phyloP scores from a whole-genome alignment of 64 coral and sea anemone genomes.

The Dendrophyllia cribrosa region DNA sequence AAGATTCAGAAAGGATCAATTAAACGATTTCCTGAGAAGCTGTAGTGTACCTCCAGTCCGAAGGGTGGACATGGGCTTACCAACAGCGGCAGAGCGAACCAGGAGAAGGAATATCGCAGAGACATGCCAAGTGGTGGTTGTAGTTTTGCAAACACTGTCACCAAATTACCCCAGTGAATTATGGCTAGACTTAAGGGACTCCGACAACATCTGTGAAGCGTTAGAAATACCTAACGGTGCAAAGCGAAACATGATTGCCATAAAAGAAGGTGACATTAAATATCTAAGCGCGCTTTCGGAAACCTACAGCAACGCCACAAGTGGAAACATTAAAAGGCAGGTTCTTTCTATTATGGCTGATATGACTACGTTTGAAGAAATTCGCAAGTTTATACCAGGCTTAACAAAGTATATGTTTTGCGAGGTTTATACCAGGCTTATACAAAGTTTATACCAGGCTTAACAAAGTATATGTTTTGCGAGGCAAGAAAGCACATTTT shows the following conservation, averaged over 20 bases:
- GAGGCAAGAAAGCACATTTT: constrained; percentile 21
- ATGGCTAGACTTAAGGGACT: constrained; percentile 29
- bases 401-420: constrained; percentile 49
- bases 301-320: constrained; percentile 17
- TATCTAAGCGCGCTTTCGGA: neutral
- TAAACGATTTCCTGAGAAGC: constrained; percentile 28
- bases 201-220: constrained; percentile 18
- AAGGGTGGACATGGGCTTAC: neutral
- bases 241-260: neutral
- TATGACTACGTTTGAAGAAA: constrained; percentile 25
- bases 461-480: constrained; percentile 49
- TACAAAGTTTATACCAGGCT: constrained; percentile 25
- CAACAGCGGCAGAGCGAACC: neutral
- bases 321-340: constrained; percentile 18
- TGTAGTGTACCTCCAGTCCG: neutral
- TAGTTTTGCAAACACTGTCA: constrained; percentile 31
- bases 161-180: constrained; percentile 11
- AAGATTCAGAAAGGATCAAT: constrained; percentile 11
- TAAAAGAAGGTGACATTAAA: neutral
- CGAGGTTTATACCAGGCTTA: no score
- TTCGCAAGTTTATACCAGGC: neutral
- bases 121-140: neutral
- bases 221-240: neutral
- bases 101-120: constrained; percentile 8
- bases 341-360: constrained; percentile 46